These are phyloP conservation scores for Aleiodes testaceus DNA, from an alignment of 2,888 invertebrate species.

Conservation along the genomic window DNA sequence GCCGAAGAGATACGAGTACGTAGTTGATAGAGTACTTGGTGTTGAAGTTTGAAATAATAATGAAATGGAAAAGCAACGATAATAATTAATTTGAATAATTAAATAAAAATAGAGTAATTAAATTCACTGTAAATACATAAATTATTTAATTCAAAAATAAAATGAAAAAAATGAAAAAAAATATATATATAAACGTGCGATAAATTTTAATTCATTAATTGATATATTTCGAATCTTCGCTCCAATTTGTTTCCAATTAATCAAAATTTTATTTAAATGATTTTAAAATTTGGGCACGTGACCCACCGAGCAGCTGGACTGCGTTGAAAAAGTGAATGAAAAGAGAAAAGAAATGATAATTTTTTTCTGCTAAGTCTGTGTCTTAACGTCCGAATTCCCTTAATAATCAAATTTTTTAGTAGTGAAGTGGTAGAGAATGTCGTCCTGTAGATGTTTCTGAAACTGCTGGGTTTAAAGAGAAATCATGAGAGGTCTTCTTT, in stretches of 20 bases:
- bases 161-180: conserved; percentile 22
- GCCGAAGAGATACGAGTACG: conserved; percentile 83
- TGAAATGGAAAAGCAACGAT: neutral
- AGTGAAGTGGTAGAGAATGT: neutral
- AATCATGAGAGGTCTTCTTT: no score
- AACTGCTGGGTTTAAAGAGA: no score
- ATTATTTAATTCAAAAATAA: conserved; percentile 62
- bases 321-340: conserved; percentile 57
- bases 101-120: conserved; percentile 22
- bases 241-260: conserved; percentile 41
- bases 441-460: neutral
- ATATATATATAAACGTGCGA: conserved; percentile 20
- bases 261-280: conserved; percentile 11
- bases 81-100: conserved; percentile 12
- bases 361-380: neutral
- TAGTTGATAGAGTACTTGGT: conserved; percentile 87
- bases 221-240: conserved; percentile 26
- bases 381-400: conserved; percentile 5
- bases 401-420: neutral
- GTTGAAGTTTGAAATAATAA: conserved; percentile 82
- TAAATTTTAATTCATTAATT: conserved; percentile 27
- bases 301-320: conserved; percentile 72
- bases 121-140: conserved; percentile 62
- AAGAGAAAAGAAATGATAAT: neutral
- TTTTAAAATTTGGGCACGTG: conserved; percentile 51